Evolutionary conservation across 2,888 invertebrate genomes (phyloP), one percentile per base, ranked within the genome.

Genomic region (Punctoribates punctum): DNA sequence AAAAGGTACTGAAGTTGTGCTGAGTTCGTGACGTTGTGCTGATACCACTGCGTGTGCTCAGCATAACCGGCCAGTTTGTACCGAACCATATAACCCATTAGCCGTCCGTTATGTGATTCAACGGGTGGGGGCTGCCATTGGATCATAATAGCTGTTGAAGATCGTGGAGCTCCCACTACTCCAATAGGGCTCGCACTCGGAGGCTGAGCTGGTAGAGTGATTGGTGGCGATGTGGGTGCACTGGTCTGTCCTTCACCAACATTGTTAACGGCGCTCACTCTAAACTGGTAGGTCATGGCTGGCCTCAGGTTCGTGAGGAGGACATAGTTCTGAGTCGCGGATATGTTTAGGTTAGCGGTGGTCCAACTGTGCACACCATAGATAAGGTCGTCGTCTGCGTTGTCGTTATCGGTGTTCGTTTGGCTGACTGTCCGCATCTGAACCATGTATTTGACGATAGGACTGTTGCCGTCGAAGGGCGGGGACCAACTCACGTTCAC

Each of bases 401-500:
- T 77, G 23, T 51, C 72, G n/a, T 62, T 42, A 73, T 57, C 34
- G 29, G 8, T 29, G 23, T 67, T 57, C 15, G 46, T 23, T 29
- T 27, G 27, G 23, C 29, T 27, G 34, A 96, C 92, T 81, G 94
- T 91, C 79, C 95, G 88, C 84, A 91, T 91, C 83, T 98, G 95
- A 75, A 98, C 88, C 79, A 94, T 93, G 84, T 92, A 98, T 83
- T 94, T 93, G 81, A 91, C 88, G 77, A 97, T 91, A 13, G 94
- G 94, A 82, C 95, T 95, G 84, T 99, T 97, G 75, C 99, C 99
- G 85, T 98, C 94, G 84, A 97, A 99, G 38, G 95, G 95, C 0
- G 94, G 92, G 15, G 91, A 91, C 97, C 98, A 99, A 25, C 91
- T 90, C 3, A 98, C 90, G 82, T 95, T 93, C 79, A 97, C 92